These are phyloP conservation scores for Pristionchus mayeri DNA, from an alignment of 2,888 invertebrate genomes.

Conservation along the genomic window DNA sequence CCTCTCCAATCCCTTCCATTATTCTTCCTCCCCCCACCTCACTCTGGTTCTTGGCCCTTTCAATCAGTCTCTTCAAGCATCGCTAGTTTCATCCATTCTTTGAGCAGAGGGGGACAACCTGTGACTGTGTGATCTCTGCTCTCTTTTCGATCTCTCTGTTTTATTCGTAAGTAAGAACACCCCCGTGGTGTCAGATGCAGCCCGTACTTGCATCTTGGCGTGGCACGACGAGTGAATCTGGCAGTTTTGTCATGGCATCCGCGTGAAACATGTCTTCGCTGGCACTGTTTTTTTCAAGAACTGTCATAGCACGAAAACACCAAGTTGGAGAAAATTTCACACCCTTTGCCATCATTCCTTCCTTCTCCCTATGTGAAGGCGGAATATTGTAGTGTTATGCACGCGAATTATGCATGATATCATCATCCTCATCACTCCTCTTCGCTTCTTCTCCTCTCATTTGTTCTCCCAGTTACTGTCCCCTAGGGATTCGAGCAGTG, in stretches of 20 bases:
- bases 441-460: background rate
- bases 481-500: background rate
- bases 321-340: background rate
- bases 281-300: background rate
- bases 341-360: background rate
- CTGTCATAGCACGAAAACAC: background rate
- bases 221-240: background rate
- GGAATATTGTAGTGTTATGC: conserved; percentile 12
- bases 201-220: background rate
- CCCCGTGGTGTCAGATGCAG: background rate
- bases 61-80: conserved; percentile 3
- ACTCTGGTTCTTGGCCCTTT: conserved; percentile 5
- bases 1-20: background rate
- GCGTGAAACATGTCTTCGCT: no score
- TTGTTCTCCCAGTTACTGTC: background rate
- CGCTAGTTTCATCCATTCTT: background rate
- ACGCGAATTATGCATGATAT: conserved; percentile 4
- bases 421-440: background rate
- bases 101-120: background rate
- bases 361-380: background rate
- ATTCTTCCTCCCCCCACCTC: background rate
- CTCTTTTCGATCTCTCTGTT: background rate
- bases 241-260: no score
- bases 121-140: background rate
- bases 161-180: background rate